Evolutionary conservation across 2,888 invertebrate species (phyloP).

Genomic region (Lumbricus terrestris): DNA sequence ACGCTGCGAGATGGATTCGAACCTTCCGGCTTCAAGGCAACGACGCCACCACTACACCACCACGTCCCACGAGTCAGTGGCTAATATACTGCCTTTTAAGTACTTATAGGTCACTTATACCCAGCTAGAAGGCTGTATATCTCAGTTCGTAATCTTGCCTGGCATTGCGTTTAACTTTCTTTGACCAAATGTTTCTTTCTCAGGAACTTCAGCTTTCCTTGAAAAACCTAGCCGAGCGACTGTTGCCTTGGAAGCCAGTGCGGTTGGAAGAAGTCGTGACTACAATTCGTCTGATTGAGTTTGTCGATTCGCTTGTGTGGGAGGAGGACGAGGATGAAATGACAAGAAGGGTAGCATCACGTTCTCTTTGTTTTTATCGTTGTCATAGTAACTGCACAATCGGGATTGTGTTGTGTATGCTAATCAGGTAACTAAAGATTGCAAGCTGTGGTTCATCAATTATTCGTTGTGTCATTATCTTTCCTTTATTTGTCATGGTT

Average conservation of each 20-base stretch:
- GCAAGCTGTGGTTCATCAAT: not conserved
- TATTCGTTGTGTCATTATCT: not conserved
- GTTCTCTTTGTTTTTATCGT: not conserved
- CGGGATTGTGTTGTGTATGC: not conserved
- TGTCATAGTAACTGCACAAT: not conserved
- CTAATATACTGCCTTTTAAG: not conserved
- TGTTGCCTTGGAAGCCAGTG: conserved; percentile 45
- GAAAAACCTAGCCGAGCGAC: conserved; percentile 45
- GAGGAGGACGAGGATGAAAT: conserved; percentile 29
- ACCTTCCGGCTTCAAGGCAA: too few species aligned
- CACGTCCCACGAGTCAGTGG: too few species aligned
- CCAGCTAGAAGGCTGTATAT: not conserved
- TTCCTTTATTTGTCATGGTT: not conserved
- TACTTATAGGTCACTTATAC: too few species aligned
- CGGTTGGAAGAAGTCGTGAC: conserved; percentile 40
- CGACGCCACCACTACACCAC: too few species aligned
- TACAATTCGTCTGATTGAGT: conserved; percentile 42
- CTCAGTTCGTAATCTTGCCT: not conserved
- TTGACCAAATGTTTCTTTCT: not conserved
- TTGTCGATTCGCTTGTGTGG: conserved; percentile 26
- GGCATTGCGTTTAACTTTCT: not conserved
- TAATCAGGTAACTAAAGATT: not conserved
- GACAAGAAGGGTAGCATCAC: not conserved
- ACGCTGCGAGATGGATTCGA: too few species aligned
- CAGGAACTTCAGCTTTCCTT: conserved; percentile 51